Base-by-base conservation (phyloP, 2,888 invertebrate genomes). In the Tinea semifulvella region DNA sequence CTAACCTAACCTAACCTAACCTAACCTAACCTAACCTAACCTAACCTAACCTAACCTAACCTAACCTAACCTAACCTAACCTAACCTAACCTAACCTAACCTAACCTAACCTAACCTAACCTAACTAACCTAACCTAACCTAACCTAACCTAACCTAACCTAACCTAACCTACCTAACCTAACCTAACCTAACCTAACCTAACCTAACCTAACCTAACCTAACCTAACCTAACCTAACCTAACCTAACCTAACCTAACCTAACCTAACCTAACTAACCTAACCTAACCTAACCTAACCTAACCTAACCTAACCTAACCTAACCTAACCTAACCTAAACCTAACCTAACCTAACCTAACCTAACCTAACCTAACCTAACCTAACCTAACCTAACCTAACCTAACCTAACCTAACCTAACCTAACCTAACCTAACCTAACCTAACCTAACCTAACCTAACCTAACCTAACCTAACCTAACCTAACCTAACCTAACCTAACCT, bases 381-480 rank as follows among this genome's bases (percentile, higher is more conserved):
- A 47, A 47, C 48, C 46, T 48, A 48, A 49, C 51, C 48, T 47
- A 47, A 48, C 47, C 47, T 49, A 48, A 48, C 48, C 47, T 36
- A 47, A 42, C 45, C 46, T 47, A 45, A 47, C 46, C 46, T 46
- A 49, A 46, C 47, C 46, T 46, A 46, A 42, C 47, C 45, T 42
- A 42, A 46, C 43, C 46, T 27, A 40, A 42, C 47, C 42, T 46
- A 44, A 36, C 45, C 43, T 25, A 47, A 28, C 44, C 45, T 47
- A 8, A 45, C 43, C 18, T 47, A 44, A 28, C 47, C 49, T 31
- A 45, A 45, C 43, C 43, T 7, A 35, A 25, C 50, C 46, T 47
- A 48, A 46, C 49, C 48, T 46, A 49, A 48, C 48, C 47, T 48
- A 48, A 47, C 49, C 49, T 47, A 48, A 47, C 48, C 47, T 43